A percentile compares a stretch with the other conserved stretches of the same genome.
Conservation (phyloP, 2,113 vertebrate species). For the Echinops telfairi region DNA sequence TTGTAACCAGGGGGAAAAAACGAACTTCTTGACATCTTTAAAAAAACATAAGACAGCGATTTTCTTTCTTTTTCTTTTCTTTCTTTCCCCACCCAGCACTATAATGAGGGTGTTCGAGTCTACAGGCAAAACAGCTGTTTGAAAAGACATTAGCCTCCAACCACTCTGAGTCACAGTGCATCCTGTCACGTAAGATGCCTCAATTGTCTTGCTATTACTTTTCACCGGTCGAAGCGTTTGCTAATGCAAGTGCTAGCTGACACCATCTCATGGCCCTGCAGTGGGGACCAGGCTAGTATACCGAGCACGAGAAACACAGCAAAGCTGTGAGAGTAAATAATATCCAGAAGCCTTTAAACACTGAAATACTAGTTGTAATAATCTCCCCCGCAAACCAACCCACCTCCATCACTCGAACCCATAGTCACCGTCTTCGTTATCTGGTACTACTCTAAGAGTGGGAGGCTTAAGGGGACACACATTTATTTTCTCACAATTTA, state of each 20-base stretch:
- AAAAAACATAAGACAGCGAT: no score
- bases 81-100: constrained; percentile 55
- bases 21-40: constrained; percentile 76
- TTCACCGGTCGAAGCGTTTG: constrained; percentile 63
- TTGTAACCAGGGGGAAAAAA: constrained; percentile 73
- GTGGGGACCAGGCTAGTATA: constrained; percentile 32
- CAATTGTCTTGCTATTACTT: constrained; percentile 75
- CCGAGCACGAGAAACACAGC: background rate
- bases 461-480: no score
- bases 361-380: background rate
- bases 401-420: background rate
- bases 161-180: constrained; percentile 48
- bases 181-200: constrained; percentile 51
- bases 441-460: no score
- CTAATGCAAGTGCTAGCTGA: constrained; percentile 77
- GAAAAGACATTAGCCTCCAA: constrained; percentile 79
- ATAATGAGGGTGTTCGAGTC: constrained; percentile 82
- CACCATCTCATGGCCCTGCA: constrained; percentile 61
- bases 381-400: background rate
- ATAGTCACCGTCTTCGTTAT: no score
- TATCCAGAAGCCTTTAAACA: constrained; percentile 1
- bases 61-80: constrained; percentile 71
- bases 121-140: constrained; percentile 83
- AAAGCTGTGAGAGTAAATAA: constrained; percentile 16
- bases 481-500: no score